Evolutionary conservation across 2,797 vertebrate genomes (phyloP).

Genomic region (Caiman crocodilus): DNA sequence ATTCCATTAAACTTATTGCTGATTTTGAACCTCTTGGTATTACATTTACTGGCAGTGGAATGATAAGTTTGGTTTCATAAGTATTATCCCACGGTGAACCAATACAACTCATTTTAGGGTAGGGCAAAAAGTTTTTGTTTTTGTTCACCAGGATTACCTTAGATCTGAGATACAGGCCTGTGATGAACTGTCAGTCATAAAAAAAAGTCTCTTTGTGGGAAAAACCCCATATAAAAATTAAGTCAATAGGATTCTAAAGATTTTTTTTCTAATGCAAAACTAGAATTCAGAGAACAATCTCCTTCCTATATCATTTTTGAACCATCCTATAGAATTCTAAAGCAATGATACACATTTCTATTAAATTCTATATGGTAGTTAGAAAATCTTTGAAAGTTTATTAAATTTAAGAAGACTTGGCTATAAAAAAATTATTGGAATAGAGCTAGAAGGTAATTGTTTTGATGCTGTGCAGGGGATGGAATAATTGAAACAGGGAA

Average conservation of each 20-base stretch:
- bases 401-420: neutral
- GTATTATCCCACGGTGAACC: neutral
- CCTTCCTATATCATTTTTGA: neutral
- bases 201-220: neutral
- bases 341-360: neutral
- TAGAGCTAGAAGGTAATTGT: neutral
- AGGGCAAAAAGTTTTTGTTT: accelerated
- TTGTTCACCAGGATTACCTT: neutral
- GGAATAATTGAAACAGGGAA: neutral
- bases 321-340: neutral
- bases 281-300: neutral
- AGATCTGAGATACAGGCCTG: neutral
- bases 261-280: neutral
- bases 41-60: neutral
- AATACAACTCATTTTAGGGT: neutral
- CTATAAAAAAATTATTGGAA: neutral
- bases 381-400: neutral
- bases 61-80: neutral
- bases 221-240: neutral
- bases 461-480: neutral
- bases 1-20: neutral
- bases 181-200: neutral
- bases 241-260: neutral
- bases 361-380: neutral
- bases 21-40: neutral